Evolutionary conservation across 2,888 invertebrate species (phyloP), one percentile per base, ranked within the genome.

Genomic region (Euphydryas editha): DNA sequence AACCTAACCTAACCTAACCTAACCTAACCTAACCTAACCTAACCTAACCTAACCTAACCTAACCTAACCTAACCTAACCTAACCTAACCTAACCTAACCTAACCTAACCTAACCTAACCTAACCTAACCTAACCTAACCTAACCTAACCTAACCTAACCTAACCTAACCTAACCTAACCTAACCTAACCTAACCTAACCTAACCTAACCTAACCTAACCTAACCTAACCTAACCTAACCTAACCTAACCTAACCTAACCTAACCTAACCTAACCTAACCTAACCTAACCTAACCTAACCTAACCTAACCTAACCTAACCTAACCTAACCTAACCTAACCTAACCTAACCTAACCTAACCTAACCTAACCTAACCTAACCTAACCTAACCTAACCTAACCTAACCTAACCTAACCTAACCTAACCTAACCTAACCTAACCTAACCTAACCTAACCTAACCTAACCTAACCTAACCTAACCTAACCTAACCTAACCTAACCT

Each of bases 181-280:
- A 60, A 67, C 67, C 67, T 67, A 67, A 67, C 65, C 65, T 65
- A 65, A 65, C 65, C 65, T 65, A 65, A 65, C 65, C 65, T 65
- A 65, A 65, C 65, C 65, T 65, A 65, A 65, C 65, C 65, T 65
- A 65, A 65, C 65, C 65, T 65, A 65, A 65, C 65, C 65, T 65
- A 65, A 65, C 65, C 65, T 60, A 65, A 63, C 63, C 63, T 63
- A 63, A 63, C 63, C 63, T 63, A 63, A 63, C 59, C 65, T 60
- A 65, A 65, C 65, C 65, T 65, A 65, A 65, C 65, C 65, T 65
- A 65, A 65, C 65, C 65, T 67, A 65, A 65, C 65, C 65, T 59
- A 65, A 65, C 65, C 65, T 65, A 65, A 65, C 65, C 65, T 65
- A 65, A 65, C 65, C 65, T 65, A 65, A 65, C 59, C 65, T 59